A percentile compares a stretch with the other conserved stretches of the same genome.
These are phyloP conservation scores for Archilochus colubris DNA, from an alignment of 2,113 vertebrate genomes.

Conservation along the genomic window DNA sequence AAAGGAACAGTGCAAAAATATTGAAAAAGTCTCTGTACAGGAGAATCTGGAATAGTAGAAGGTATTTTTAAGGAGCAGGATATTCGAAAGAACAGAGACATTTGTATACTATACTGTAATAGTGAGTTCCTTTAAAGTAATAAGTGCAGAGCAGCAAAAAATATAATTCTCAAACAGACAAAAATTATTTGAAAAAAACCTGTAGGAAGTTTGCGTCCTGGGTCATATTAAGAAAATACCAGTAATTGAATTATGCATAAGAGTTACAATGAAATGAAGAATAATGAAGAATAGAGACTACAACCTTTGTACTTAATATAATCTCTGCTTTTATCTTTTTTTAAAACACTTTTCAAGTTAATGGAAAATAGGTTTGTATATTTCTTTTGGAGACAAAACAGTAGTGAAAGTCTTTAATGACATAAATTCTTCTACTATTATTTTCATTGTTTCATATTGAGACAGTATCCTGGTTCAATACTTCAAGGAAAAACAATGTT, in stretches of 20 bases:
- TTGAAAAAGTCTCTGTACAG: background rate
- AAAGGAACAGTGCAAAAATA: background rate
- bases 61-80: background rate
- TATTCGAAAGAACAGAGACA: background rate
- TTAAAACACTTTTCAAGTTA: background rate
- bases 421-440: background rate
- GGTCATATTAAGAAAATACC: background rate
- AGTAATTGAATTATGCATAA: background rate
- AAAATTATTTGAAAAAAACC: background rate
- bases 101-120: background rate
- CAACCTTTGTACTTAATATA: background rate
- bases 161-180: background rate
- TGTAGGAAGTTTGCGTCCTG: background rate
- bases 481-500: background rate
- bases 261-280: too few species aligned
- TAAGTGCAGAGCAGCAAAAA: background rate
- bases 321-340: background rate
- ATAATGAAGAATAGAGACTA: background rate
- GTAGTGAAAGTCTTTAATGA: background rate
- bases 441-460: background rate
- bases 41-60: background rate
- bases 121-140: background rate
- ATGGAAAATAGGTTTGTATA: fast-evolving
- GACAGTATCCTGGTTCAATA: background rate
- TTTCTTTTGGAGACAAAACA: background rate